Conservation (phyloP, 2,113 vertebrate species). For the Holacanthus passer region DNA sequence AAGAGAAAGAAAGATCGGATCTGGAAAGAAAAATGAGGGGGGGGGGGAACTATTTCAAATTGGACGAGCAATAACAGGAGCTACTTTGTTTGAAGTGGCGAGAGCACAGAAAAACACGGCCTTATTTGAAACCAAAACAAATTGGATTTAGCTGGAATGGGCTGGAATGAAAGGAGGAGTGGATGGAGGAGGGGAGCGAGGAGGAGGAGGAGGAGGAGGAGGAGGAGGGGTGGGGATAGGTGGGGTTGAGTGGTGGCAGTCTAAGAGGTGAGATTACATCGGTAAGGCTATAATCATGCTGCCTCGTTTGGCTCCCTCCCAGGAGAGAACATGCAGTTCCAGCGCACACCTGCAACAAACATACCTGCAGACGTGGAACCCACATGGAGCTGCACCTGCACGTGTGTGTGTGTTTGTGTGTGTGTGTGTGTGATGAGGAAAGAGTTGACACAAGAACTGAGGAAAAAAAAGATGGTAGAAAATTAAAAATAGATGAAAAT, state of each 20-base stretch:
- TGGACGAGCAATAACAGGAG: slow-evolving; percentile 66
- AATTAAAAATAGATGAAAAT: not conserved
- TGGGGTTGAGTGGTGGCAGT: slow-evolving; percentile 45
- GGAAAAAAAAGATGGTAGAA: not conserved
- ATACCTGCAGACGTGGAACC: not conserved
- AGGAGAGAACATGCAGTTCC: slow-evolving; percentile 37
- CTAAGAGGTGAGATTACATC: slow-evolving; percentile 74
- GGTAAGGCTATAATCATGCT: slow-evolving; percentile 68
- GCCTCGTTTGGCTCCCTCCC: slow-evolving; percentile 66
- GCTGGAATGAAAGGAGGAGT: slow-evolving; percentile 56
- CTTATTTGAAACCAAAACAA: slow-evolving; percentile 77
- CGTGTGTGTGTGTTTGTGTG: not conserved
- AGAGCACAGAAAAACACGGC: slow-evolving; percentile 64
- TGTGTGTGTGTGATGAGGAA: not conserved
- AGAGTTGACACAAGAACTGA: not conserved
- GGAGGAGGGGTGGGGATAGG: slow-evolving; percentile 15
- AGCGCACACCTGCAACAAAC: slow-evolving; percentile 40
- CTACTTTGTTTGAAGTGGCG: slow-evolving; percentile 69
- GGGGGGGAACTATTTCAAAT: slow-evolving; percentile 46
- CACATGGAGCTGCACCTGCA: not conserved
- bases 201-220: not conserved
- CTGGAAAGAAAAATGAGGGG: slow-evolving; percentile 10
- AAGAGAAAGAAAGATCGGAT: slow-evolving; percentile 25
- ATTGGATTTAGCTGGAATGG: slow-evolving; percentile 77
- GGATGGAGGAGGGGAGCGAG: slow-evolving; percentile 30